Percentiles rank a stretch among this genome's conserved stretches.
These are phyloP conservation scores for Spatulosminthurus flaviceps DNA, from an alignment of 2,888 invertebrate genomes.

Conservation along the genomic window DNA sequence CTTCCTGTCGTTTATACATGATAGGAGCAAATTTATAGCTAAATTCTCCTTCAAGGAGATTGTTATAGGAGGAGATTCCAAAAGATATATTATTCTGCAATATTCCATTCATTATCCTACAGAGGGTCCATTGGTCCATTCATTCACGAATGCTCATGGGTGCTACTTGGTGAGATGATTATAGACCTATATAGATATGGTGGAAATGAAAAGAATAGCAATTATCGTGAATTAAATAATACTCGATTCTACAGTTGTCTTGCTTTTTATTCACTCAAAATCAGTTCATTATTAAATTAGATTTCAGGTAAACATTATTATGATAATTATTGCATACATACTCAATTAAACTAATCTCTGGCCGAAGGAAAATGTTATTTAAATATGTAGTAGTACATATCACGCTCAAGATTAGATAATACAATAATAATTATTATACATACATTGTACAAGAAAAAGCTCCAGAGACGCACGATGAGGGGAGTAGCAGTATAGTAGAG, in stretches of 20 bases:
- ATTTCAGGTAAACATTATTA: conserved; percentile 4
- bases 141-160: no score
- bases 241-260: neutral
- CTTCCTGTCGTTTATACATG: no score
- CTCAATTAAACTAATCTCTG: neutral
- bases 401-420: neutral
- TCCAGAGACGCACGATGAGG: neutral
- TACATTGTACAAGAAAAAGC: neutral
- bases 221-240: neutral
- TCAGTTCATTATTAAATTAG: conserved; percentile 13
- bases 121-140: no score
- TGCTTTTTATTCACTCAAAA: conserved; percentile 16
- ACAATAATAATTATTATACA: no score
- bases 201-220: no score
- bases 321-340: neutral
- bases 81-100: no score
- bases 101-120: no score
- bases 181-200: no score
- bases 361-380: neutral
- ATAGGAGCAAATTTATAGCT: no score
- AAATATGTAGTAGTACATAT: neutral
- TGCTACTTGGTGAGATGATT: no score
- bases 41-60: no score
- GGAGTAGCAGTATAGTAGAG: neutral
- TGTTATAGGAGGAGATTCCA: no score